Evolutionary conservation across 2,797 vertebrate species (phyloP).

Genomic region (Clarias platycephalus): DNA sequence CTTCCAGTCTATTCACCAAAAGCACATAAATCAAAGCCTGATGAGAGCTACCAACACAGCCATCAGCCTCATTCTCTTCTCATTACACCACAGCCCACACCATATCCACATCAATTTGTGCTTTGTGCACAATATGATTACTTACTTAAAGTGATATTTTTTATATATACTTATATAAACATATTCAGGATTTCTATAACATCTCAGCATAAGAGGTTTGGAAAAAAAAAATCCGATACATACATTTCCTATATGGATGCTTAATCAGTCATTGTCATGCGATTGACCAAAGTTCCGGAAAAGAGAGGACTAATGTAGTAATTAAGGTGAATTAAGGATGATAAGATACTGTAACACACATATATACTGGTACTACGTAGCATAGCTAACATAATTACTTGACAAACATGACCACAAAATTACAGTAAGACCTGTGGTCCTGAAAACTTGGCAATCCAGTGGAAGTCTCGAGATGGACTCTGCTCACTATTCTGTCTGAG

Average conservation of each 20-base stretch:
- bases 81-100: constrained; percentile 39
- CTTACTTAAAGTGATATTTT: neutral
- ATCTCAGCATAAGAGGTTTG: neutral
- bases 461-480: neutral
- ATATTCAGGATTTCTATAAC: neutral
- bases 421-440: neutral
- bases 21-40: constrained; percentile 65
- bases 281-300: constrained; percentile 21
- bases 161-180: neutral
- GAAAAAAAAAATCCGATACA: no score
- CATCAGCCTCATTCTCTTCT: constrained; percentile 30
- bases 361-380: neutral
- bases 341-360: neutral
- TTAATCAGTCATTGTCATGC: neutral
- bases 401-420: neutral
- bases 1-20: constrained; percentile 51
- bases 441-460: neutral
- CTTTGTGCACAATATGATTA: constrained; percentile 24
- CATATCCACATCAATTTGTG: neutral
- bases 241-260: neutral
- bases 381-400: no score
- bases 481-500: neutral
- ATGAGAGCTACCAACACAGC: constrained; percentile 51
- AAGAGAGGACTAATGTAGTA: constrained; percentile 37
- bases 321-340: neutral